Conservation (phyloP, 2,888 invertebrate species). For the Tetheella fluctuosa region DNA sequence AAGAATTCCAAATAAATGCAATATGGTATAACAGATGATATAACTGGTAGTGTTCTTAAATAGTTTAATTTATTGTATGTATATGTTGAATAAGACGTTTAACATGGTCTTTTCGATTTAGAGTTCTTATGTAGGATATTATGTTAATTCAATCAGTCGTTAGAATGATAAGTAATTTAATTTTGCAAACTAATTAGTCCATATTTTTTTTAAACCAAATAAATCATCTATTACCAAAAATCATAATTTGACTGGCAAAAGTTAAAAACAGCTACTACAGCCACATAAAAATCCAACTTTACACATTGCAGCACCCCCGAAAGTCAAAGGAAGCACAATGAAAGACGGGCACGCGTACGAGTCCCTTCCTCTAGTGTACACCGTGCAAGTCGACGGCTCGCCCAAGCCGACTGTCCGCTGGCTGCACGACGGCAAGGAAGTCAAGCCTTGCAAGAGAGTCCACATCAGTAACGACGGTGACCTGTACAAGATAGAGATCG, state of each 20-base stretch:
- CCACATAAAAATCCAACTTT: background rate
- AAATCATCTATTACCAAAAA: no score
- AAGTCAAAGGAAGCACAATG: slow-evolving; percentile 88
- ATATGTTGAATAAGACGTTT: no score
- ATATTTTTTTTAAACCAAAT: no score
- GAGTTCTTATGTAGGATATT: no score
- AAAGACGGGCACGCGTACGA: slow-evolving; percentile 90
- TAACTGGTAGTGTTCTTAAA: background rate
- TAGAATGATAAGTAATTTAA: no score
- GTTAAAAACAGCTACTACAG: background rate
- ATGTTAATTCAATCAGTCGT: no score
- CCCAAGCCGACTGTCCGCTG: slow-evolving; percentile 92
- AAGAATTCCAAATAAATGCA: no score
- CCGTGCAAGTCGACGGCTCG: slow-evolving; percentile 89
- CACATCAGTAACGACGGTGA: slow-evolving; percentile 87
- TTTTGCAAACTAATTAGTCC: no score
- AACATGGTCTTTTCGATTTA: no score
- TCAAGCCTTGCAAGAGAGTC: slow-evolving; percentile 86
- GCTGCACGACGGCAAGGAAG: slow-evolving; percentile 90
- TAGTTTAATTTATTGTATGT: no score
- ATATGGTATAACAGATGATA: background rate
- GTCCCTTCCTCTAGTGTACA: slow-evolving; percentile 92
- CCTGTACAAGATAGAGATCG: slow-evolving; percentile 89
- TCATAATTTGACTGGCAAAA: no score
- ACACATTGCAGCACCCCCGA: slow-evolving; percentile 85